Evolutionary conservation across 2,113 vertebrate genomes (phyloP), one percentile per base, ranked within the genome.

Genomic region (Apistogramma diplotaenia): DNA sequence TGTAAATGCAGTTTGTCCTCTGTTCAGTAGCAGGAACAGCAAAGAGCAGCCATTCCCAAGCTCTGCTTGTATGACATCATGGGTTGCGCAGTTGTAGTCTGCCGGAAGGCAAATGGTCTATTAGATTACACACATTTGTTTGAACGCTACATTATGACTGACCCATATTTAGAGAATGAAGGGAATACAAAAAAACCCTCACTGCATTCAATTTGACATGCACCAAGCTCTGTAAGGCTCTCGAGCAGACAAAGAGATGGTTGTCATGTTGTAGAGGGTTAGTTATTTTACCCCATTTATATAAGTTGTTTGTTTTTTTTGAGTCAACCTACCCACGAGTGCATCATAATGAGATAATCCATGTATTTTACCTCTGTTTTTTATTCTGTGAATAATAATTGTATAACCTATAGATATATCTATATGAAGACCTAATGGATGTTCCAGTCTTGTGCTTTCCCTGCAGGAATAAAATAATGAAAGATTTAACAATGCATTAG

Each of bases 81-180:
- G 74, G 81, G 60, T 70, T 78, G 74, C 55, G 23, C 78, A 85
- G 37, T 53, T 76, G 54, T 73, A 82, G 67, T 56, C 72, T 70
- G 79, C 90, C 81, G 60, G 33, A 49, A 78, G 86, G 89, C 84
- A 86, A 83, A 83, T 74, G 61, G 33, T 84, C 85, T 85, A 89
- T 91, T 87, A 89, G 81, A 58, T 93, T 80, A 83, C 83, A 82
- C 79, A 88, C 84, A 73, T 76, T 86, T 82, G 35, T 87, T 78
- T 82, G 62, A 90, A 87, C 85, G 82, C 57, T 61, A 74, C 79
- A 73, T 81, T 79, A 88, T 77, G 54, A 84, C 65, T 87, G 90
- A 89, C 89, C 90, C 76, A 92, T 79, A 92, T 93, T 86, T 67
- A 82, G 54, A 74, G 21, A 74, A 74, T 70, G 49, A 61, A 53